Percentiles rank a stretch among this genome's conserved stretches.
Conservation (phyloP, 2,888 invertebrate species). For the Chydorus sphaericus region DNA sequence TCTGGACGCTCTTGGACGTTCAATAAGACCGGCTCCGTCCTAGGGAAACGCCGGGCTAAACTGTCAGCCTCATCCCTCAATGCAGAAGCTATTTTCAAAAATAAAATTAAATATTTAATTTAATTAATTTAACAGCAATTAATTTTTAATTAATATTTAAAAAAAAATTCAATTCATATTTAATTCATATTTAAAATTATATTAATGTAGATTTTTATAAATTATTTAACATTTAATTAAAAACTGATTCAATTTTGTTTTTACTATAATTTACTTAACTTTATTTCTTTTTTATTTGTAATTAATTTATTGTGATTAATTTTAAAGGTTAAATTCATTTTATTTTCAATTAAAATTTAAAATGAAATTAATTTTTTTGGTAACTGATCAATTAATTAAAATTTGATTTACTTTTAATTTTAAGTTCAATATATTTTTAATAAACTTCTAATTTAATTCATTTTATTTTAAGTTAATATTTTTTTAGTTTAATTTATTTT, state of each 20-base stretch:
- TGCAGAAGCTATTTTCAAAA: slow-evolving; percentile 56
- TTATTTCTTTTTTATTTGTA: neutral
- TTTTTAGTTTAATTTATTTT: too few relatives aligned
- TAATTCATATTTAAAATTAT: neutral
- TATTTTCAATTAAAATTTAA: too few relatives aligned
- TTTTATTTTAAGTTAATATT: too few relatives aligned
- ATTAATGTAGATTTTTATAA: neutral
- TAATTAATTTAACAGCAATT: neutral
- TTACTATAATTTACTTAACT: neutral
- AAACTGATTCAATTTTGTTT: neutral
- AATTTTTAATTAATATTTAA: neutral
- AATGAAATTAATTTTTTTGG: too few relatives aligned
- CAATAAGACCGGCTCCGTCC: slow-evolving; percentile 63
- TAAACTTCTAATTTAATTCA: too few relatives aligned
- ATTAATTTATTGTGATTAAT: too few relatives aligned
- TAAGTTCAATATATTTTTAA: too few relatives aligned
- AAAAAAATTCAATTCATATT: neutral
- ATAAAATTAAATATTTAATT: too few relatives aligned
- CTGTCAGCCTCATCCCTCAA: slow-evolving; percentile 77
- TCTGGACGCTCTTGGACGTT: slow-evolving; percentile 60
- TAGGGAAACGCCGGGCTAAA: slow-evolving; percentile 57
- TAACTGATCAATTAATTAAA: too few relatives aligned
- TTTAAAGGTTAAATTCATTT: too few relatives aligned
- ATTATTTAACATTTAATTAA: neutral
- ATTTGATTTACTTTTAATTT: too few relatives aligned